Evolutionary conservation across 2,113 vertebrate genomes (phyloP), one percentile per base, ranked within the genome.

Genomic region (Chamaea fasciata): DNA sequence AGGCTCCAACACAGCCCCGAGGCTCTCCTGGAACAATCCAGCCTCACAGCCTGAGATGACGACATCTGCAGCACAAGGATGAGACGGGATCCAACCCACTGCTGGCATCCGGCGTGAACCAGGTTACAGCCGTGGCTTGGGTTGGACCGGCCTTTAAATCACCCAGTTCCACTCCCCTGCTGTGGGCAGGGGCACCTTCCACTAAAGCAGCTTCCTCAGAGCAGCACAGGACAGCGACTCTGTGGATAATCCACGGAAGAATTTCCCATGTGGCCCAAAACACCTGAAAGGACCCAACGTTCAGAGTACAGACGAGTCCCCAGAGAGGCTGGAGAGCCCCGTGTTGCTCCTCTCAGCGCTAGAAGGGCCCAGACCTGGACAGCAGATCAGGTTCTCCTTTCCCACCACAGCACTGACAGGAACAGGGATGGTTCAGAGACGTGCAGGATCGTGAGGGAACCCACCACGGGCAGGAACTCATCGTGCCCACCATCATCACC

Each of bases 281-380:
- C 23, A 39, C 39, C 49, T 11, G 3, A 42, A 71, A 82, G n/a
- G 28, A 50, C 57, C 28, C 33, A 23, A 49, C 28, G 27, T 69
- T n/a, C 55, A 47, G 53, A 71, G 87, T 9, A 33, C 60, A 42
- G 30, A 33, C 0, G 0, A 87, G 57, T 37, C 21, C 41, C 17
- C 23, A 6, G 35, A 46, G 28, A 63, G 77, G 50, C 0, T 37
- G 46, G 35, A 64, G 39, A 64, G 53, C 24, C 30, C n/a, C 0
- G 0, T 22, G 35, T 30, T 6, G 13, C 31, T 82, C 47, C 13
- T 59, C 22, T 22, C 62, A 62, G 5, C 0, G 5, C 44, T 20
- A 24, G 37, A 11, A 56, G 53, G 27, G 33, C 83, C 88, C 71
- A 50, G 49, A 55, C 16, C 21, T 1, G 1, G 33, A 35, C 5